phyloP scores from a whole-genome alignment of 1,140 invertebrate genomes.

The Euwallacea fornicatus region DNA sequence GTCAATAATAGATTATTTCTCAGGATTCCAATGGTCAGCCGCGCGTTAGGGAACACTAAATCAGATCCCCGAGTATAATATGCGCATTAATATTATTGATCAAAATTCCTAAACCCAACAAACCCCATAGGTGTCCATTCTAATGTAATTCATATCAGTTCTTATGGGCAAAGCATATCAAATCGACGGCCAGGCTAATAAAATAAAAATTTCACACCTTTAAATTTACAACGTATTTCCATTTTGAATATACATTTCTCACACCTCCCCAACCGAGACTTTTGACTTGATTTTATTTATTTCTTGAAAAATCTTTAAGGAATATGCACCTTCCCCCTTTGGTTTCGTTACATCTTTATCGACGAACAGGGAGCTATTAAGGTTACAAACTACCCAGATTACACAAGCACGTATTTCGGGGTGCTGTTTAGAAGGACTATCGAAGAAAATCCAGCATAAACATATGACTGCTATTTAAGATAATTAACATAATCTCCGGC shows the following conservation, averaged over 20 bases:
- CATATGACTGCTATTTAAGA: conserved; percentile 34
- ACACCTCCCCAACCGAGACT: not conserved
- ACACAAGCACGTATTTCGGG: conserved; percentile 21
- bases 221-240: conserved; percentile 5
- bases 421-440: conserved; percentile 5
- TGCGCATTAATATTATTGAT: conserved; percentile 4
- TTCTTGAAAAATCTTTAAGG: not conserved
- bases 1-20: too few species aligned
- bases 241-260: not conserved
- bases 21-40: too few species aligned
- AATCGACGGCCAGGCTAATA: not conserved
- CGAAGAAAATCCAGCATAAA: conserved; percentile 15
- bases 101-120: not conserved
- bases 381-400: conserved; percentile 17
- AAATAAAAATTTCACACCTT: conserved; percentile 9
- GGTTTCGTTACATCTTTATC: conserved; percentile 10
- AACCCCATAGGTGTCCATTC: not conserved
- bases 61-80: too few species aligned
- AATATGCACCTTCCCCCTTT: not conserved
- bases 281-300: not conserved
- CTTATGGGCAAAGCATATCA: not conserved
- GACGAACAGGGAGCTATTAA: conserved; percentile 18
- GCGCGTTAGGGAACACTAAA: too few species aligned
- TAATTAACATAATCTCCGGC: conserved; percentile 34
- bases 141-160: conserved; percentile 5